A percentile compares a stretch with the other conserved stretches of the same genome.
These are phyloP conservation scores for Heliconius erato DNA, from an alignment of 2,888 invertebrate species.

Conservation along the genomic window DNA sequence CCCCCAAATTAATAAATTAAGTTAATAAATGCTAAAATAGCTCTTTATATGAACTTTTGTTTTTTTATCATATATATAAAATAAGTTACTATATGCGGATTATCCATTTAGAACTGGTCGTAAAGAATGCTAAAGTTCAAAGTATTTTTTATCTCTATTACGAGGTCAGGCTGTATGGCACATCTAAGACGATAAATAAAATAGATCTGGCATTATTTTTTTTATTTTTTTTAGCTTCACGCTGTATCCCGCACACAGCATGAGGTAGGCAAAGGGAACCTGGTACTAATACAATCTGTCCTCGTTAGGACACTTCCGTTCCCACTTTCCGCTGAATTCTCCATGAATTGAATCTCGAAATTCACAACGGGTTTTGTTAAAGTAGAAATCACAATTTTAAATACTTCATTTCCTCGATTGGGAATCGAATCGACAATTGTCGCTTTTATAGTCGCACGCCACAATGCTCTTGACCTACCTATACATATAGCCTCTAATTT, in stretches of 20 bases:
- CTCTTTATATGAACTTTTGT: background rate
- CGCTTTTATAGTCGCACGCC: background rate
- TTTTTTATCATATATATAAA: background rate
- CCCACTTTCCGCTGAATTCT: no score
- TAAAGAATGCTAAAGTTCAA: constrained; percentile 28
- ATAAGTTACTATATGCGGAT: constrained; percentile 4
- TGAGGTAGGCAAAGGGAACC: background rate
- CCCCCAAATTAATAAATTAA: background rate
- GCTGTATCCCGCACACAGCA: background rate
- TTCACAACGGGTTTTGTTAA: no score
- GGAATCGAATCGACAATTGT: background rate
- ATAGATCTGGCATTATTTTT: background rate
- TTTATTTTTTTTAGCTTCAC: background rate
- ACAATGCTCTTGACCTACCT: no score
- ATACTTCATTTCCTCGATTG: background rate
- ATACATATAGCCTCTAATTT: no score
- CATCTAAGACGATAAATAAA: background rate
- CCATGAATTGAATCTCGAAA: no score
- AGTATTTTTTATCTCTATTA: constrained; percentile 5
- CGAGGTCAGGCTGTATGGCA: constrained; percentile 1
- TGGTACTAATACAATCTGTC: background rate
- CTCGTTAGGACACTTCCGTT: no score
- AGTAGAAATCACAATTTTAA: no score
- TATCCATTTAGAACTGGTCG: constrained; percentile 6
- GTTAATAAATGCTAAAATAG: background rate